Percentiles rank a stretch among this genome's conserved stretches.
These are phyloP conservation scores for Stenodema calcarata DNA, from an alignment of 2,888 invertebrate genomes.

Conservation along the genomic window DNA sequence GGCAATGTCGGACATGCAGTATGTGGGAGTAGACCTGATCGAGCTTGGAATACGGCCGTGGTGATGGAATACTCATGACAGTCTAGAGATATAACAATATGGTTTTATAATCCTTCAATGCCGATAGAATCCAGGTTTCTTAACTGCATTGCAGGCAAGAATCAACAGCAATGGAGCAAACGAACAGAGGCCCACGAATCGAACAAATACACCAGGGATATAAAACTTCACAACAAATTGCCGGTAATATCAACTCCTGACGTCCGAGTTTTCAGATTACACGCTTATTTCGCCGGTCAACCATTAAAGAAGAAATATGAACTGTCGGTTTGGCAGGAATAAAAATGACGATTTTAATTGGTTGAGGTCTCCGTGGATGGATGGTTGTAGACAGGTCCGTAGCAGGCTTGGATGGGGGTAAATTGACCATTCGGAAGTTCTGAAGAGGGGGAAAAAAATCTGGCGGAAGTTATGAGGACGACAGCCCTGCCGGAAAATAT, in stretches of 20 bases:
- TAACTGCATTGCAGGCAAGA: too few relatives aligned
- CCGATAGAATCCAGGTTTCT: too few relatives aligned
- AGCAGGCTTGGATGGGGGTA: not conserved
- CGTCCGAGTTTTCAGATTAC: not conserved
- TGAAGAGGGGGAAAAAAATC: slow-evolving; percentile 1
- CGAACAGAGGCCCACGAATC: too few relatives aligned
- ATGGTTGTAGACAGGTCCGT: not conserved
- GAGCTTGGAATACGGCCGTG: too few relatives aligned
- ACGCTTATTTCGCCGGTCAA: slow-evolving; percentile 7
- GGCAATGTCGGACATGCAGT: too few relatives aligned
- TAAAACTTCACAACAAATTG: not conserved
- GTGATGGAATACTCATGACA: too few relatives aligned
- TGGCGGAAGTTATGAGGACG: slow-evolving; percentile 21
- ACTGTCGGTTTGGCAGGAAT: not conserved
- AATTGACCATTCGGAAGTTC: slow-evolving; percentile 13
- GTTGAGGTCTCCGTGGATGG: slow-evolving; percentile 1
- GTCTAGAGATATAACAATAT: too few relatives aligned
- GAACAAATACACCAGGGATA: too few relatives aligned
- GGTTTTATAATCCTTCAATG: too few relatives aligned
- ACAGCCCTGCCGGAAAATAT: slow-evolving; percentile 12
- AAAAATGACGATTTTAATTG: slow-evolving; percentile 24
- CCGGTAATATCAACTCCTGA: not conserved
- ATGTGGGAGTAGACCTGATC: too few relatives aligned
- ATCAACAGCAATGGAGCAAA: too few relatives aligned
- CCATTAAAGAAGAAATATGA: slow-evolving; percentile 9